Percentiles rank a stretch among this genome's conserved stretches.
Conservation (phyloP, 1,140 invertebrate species). For the Procambarus virginalis region DNA sequence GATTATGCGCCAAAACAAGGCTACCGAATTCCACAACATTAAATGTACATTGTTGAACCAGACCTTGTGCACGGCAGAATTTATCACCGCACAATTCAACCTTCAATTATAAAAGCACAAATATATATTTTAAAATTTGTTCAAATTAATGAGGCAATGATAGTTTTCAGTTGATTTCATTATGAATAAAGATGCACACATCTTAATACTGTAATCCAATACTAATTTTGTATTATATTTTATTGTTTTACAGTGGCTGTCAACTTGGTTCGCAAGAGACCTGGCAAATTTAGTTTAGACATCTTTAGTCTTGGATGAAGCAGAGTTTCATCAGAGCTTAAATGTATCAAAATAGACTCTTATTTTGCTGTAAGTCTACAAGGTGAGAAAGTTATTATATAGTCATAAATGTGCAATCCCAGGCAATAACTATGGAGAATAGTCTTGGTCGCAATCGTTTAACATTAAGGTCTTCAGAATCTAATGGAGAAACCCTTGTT, state of each 20-base stretch:
- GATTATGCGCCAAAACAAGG: too few species aligned
- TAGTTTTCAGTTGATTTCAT: not conserved
- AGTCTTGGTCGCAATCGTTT: not conserved
- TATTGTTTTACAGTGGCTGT: constrained; percentile 55
- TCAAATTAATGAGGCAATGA: too few species aligned
- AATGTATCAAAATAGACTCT: not conserved
- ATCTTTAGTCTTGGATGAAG: constrained; percentile 57
- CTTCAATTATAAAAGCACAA: too few species aligned
- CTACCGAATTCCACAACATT: too few species aligned
- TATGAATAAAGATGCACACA: not conserved
- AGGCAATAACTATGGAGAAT: not conserved
- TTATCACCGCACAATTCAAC: too few species aligned
- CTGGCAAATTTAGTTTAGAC: constrained; percentile 61
- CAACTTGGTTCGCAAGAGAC: constrained; percentile 59
- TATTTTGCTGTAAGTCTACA: not conserved
- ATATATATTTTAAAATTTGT: too few species aligned
- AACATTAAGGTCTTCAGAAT: not conserved
- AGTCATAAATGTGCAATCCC: constrained; percentile 23
- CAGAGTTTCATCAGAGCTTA: not conserved
- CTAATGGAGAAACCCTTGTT: not conserved
- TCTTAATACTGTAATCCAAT: not conserved
- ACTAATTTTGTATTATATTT: not conserved
- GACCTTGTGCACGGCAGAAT: too few species aligned
- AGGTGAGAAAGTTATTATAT: not conserved
- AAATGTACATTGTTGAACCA: too few species aligned